Evolutionary conservation across 2,888 invertebrate genomes (phyloP).

Genomic region (Brachyptera putata): DNA sequence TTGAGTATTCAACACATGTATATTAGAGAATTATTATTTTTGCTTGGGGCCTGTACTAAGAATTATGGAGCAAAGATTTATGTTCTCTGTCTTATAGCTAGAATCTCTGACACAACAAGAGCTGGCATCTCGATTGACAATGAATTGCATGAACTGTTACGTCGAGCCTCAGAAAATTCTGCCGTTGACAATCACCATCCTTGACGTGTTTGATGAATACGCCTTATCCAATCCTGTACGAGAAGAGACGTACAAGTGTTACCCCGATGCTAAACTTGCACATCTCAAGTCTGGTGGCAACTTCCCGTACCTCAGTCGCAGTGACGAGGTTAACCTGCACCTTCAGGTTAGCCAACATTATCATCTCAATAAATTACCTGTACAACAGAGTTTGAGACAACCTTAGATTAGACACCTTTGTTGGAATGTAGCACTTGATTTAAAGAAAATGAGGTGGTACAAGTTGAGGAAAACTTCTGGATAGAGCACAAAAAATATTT

Average conservation of each 20-base stretch:
- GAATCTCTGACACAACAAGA: slow-evolving; percentile 78
- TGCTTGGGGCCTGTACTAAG: no score
- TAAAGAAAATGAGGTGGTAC: background rate
- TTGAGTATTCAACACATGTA: no score
- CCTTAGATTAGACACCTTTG: background rate
- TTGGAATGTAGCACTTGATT: no score
- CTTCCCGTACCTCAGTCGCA: slow-evolving; percentile 83
- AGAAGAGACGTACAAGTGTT: slow-evolving; percentile 79
- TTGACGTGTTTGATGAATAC: slow-evolving; percentile 87
- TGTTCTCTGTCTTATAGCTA: slow-evolving; percentile 59
- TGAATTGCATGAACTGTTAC: slow-evolving; percentile 77
- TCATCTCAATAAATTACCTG: background rate
- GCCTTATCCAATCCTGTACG: slow-evolving; percentile 72
- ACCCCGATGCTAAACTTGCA: slow-evolving; percentile 79
- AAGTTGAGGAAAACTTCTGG: background rate
- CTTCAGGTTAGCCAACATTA: slow-evolving; percentile 59
- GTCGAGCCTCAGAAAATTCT: slow-evolving; percentile 70
- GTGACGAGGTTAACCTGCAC: slow-evolving; percentile 85
- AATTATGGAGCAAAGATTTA: no score
- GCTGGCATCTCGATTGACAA: slow-evolving; percentile 77
- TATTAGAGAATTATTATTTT: no score
- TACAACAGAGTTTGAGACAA: background rate
- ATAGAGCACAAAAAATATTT: background rate
- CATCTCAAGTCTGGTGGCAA: slow-evolving; percentile 86
- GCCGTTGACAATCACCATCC: slow-evolving; percentile 69